Evolutionary conservation across 2,113 vertebrate species (phyloP), one percentile per base, ranked within the genome.

Genomic region (Anoplopoma fimbria): DNA sequence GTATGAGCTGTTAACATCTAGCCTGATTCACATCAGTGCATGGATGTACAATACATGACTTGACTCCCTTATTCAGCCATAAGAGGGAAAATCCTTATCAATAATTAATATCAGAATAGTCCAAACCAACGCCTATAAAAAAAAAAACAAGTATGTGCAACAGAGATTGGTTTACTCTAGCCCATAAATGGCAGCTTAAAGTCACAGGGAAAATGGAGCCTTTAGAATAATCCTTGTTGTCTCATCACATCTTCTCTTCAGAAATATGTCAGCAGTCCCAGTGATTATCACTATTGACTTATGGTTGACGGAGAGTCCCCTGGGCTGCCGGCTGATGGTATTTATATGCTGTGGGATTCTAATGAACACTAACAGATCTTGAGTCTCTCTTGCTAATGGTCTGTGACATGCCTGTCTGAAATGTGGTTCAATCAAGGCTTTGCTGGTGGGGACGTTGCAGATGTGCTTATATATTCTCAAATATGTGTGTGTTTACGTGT

Each of bases 341-440:
- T 84, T 83, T 79, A 75, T 84, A 80, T 6, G 36, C 82, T 81
- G 62, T 71, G 9, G n/a, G 77, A 79, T 77, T 64, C 63, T 89
- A 85, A 89, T 86, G 74, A 87, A 84, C 69, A 62, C n/a, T 75
- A 77, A 83, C 83, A 40, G 71, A 82, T 83, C 40, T 67, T 47
- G 19, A 71, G 65, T 64, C 69, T 89, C 77, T 86, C 42, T 80
- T 78, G 55, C 71, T 88, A 89, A 91, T 91, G 75, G 76, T 67
- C 67, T 82, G 70, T 83, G 86, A 87, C 63, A 1, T 49, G 53
- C 19, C 42, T 69, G 38, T 87, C 80, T 86, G 42, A 75, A 81
- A 76, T 17, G 73, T 76, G 73, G 70, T 86, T 74, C 75, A 82
- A 78, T 86, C 63, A 72, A 82, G 68, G 34, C 68, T 78, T 82